Percentiles rank a stretch among this genome's conserved stretches.
Conservation (phyloP, 2,888 invertebrate genomes). For the Pyrrhia umbra region DNA sequence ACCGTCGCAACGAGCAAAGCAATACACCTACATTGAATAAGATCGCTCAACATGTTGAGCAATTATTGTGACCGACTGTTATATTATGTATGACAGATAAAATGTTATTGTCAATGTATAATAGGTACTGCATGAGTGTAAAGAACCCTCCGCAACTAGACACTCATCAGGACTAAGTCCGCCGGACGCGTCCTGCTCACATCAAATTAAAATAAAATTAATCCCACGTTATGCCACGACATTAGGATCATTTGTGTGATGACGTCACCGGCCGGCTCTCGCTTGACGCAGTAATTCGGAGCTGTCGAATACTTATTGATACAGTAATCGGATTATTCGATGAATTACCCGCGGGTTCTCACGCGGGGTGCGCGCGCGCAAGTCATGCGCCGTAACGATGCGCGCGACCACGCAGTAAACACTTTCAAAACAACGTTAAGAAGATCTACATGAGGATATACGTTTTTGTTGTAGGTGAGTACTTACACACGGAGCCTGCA, state of each 20-base stretch:
- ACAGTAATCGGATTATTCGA: constrained; percentile 68
- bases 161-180: constrained; percentile 45
- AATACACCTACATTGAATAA: too few relatives aligned
- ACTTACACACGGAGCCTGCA: too few relatives aligned
- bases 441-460: constrained; percentile 12
- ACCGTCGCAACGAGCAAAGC: too few relatives aligned
- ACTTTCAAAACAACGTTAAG: not conserved
- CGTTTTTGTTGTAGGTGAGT: too few relatives aligned
- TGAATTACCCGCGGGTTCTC: constrained; percentile 56
- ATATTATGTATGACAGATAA: not conserved
- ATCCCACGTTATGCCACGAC: not conserved
- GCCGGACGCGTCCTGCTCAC: constrained; percentile 22
- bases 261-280: constrained; percentile 22
- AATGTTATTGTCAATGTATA: constrained; percentile 34
- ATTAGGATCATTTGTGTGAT: constrained; percentile 1
- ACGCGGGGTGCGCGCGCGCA: constrained; percentile 62
- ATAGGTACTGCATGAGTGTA: too few relatives aligned
- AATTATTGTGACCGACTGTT: not conserved
- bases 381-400: constrained; percentile 73
- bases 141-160: constrained; percentile 16
- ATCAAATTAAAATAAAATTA: not conserved
- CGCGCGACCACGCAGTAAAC: constrained; percentile 40
- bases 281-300: constrained; percentile 28
- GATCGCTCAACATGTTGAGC: not conserved
- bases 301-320: constrained; percentile 54